phyloP scores from a whole-genome alignment of 2,113 vertebrate species.

The Etheostoma spectabile region DNA sequence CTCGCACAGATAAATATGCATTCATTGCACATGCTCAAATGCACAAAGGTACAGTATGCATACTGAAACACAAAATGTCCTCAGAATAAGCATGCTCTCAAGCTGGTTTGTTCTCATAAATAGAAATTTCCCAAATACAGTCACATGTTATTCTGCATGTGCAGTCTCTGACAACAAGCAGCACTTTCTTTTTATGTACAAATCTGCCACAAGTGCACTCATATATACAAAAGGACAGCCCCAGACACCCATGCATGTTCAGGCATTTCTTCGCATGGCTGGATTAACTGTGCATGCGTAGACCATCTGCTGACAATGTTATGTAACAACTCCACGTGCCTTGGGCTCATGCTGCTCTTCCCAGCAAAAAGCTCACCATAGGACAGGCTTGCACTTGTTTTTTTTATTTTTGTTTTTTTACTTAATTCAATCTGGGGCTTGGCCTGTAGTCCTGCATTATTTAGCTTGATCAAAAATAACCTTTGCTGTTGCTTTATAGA shows the following conservation, averaged over 20 bases:
- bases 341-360: slow-evolving; percentile 69
- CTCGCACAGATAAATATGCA: slow-evolving; percentile 12
- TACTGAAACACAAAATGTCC: neutral
- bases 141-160: neutral
- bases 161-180: neutral
- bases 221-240: slow-evolving; percentile 33
- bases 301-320: slow-evolving; percentile 80
- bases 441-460: slow-evolving; percentile 64
- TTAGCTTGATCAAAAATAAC: slow-evolving; percentile 58
- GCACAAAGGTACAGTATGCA: neutral
- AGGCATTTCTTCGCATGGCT: slow-evolving; percentile 58
- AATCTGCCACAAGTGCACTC: slow-evolving; percentile 14
- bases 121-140: slow-evolving; percentile 12
- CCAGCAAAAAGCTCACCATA: slow-evolving; percentile 51
- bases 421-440: slow-evolving; percentile 4
- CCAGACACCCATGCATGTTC: slow-evolving; percentile 37
- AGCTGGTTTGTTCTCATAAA: slow-evolving; percentile 20
- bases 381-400: slow-evolving; percentile 17
- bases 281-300: slow-evolving; percentile 67
- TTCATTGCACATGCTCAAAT: neutral
- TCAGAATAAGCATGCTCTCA: neutral
- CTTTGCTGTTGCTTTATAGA: slow-evolving; percentile 40
- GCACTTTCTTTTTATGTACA: slow-evolving; percentile 21
- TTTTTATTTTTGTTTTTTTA: slow-evolving; percentile 7
- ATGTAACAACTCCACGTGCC: slow-evolving; percentile 76